Evolutionary conservation across 1,140 invertebrate species (phyloP), one percentile per base, ranked within the genome.

Genomic region (Drosophila quadrilineata): DNA sequence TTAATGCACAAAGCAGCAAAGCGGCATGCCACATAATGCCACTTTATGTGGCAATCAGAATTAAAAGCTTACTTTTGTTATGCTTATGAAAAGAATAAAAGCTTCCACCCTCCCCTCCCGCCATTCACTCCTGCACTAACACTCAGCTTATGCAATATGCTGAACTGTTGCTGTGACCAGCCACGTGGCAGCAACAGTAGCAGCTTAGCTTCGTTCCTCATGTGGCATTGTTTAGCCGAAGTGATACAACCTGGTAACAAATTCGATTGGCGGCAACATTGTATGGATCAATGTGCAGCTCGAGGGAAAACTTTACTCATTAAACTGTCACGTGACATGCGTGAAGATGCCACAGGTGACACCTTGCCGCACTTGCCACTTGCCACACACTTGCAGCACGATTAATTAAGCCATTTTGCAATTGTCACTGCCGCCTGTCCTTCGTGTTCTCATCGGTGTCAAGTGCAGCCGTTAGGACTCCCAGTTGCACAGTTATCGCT

Each of bases 1-100:
- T 77, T 69, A 75, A 75, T 65, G 71, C 58, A 10, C 22, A 26
- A 43, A 12, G 38, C 8, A 22, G 19, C 38, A 22, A n/a, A 26
- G 12, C 12, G 12, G 29, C 41, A 48, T 57, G 40, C 65, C 56
- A 38, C 70, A 72, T 80, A 72, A 82, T 71, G 57, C 57, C 76
- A 76, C 58, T 75, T 82, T 73, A 63, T 66, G 76, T 64, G 76
- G 43, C 63, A 76, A 70, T 66, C 50, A 62, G 75, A 70, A 79
- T 79, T 74, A 74, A 79, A 65, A 62, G 50, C 58, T 41, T 43
- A 53, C 49, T 58, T 70, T 71, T 72, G 49, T 49, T 21, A 35
- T 21, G 38, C 6, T 10, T 38, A 31, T 31, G 35, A 6, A 54
- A 24, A 28, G 12, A 14, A 35, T 38, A 40, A 56, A 41, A 28